A percentile compares a stretch with the other conserved stretches of the same genome.
Evolutionary conservation across 2,888 invertebrate genomes (phyloP).

Genomic region (Melanchra persicariae): DNA sequence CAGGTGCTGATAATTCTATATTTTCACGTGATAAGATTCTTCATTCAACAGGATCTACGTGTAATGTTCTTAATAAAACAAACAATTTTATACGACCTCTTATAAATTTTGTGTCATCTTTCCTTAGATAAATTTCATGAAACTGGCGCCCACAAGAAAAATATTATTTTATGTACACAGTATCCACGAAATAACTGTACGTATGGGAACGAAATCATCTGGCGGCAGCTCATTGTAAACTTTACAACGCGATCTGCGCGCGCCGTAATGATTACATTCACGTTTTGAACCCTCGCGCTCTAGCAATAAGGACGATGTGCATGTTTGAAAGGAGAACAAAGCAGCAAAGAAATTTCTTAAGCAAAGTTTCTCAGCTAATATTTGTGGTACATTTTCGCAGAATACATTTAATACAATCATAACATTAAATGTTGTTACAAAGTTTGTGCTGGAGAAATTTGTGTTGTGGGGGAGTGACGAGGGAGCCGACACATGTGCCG

Average conservation of each 20-base stretch:
- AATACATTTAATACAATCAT: conserved; percentile 84
- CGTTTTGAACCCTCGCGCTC: conserved; percentile 63
- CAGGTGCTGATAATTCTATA: neutral
- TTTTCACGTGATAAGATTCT: conserved; percentile 12
- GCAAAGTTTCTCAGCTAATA: conserved; percentile 83
- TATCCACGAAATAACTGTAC: conserved; percentile 70
- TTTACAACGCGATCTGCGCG: conserved; percentile 62
- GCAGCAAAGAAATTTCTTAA: conserved; percentile 72
- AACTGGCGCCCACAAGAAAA: conserved; percentile 65
- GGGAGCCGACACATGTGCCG: conserved; percentile 49
- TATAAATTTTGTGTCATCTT: conserved; percentile 64
- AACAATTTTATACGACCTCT: conserved; percentile 52
- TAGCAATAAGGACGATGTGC: conserved; percentile 59
- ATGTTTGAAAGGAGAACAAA: conserved; percentile 38
- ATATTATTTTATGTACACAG: conserved; percentile 75
- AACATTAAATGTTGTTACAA: conserved; percentile 81
- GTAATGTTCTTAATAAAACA: conserved; percentile 48
- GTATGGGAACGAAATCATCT: conserved; percentile 81
- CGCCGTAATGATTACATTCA: conserved; percentile 41
- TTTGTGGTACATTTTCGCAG: conserved; percentile 82
- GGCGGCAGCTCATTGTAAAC: conserved; percentile 73
- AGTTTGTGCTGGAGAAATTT: conserved; percentile 69
- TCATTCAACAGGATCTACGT: conserved; percentile 16
- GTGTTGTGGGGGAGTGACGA: conserved; percentile 45
- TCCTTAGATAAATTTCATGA: conserved; percentile 43